phyloP scores from a whole-genome alignment of 2,888 invertebrate species.

The Poecilus cupreus region DNA sequence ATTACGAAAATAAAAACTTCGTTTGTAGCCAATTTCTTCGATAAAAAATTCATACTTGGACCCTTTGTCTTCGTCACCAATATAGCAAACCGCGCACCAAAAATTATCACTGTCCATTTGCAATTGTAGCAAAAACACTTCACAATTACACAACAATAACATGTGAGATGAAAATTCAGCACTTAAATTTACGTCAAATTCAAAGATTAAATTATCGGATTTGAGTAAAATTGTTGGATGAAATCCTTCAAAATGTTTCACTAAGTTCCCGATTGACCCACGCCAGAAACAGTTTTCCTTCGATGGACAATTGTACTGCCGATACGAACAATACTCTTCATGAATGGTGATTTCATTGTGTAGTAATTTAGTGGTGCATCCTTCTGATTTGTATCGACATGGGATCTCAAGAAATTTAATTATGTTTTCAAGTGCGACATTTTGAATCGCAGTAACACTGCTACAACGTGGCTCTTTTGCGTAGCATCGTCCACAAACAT shows the following conservation, averaged over 20 bases:
- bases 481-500: slow-evolving; percentile 66
- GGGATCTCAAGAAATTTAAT: slow-evolving; percentile 65
- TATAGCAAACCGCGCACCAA: slow-evolving; percentile 66
- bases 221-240: slow-evolving; percentile 67
- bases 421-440: slow-evolving; percentile 64
- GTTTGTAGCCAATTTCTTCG: slow-evolving; percentile 66
- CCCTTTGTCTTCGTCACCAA: slow-evolving; percentile 64
- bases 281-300: slow-evolving; percentile 64
- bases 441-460: slow-evolving; percentile 61
- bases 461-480: slow-evolving; percentile 60
- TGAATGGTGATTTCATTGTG: slow-evolving; percentile 63
- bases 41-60: slow-evolving; percentile 66
- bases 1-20: slow-evolving; percentile 66
- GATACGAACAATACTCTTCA: slow-evolving; percentile 64
- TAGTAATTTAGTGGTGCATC: slow-evolving; percentile 64
- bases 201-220: slow-evolving; percentile 65
- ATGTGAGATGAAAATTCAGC: slow-evolving; percentile 62
- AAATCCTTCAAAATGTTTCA: slow-evolving; percentile 65
- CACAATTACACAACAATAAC: slow-evolving; percentile 65
- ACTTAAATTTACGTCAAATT: slow-evolving; percentile 64
- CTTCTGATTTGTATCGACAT: slow-evolving; percentile 65
- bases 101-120: slow-evolving; percentile 64
- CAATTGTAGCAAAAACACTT: slow-evolving; percentile 66
- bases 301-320: slow-evolving; percentile 64
- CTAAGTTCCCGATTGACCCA: slow-evolving; percentile 65